These are phyloP conservation scores for Hetaerina americana DNA, from an alignment of 1,140 invertebrate species.

Conservation along the genomic window DNA sequence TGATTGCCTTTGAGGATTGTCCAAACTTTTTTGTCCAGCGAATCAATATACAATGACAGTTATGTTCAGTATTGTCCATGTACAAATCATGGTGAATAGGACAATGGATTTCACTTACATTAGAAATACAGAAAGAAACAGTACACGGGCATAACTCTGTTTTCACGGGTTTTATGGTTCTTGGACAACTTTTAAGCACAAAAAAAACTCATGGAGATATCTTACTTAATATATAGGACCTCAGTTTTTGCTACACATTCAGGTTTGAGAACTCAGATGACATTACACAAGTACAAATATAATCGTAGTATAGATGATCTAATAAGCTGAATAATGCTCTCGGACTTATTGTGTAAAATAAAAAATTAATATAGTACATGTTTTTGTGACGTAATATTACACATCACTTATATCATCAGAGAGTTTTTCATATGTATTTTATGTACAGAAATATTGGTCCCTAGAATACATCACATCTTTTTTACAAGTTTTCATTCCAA, in stretches of 20 bases:
- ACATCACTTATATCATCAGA: background rate
- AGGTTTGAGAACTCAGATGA: background rate
- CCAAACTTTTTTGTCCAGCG: background rate
- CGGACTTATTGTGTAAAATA: background rate
- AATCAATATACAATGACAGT: background rate
- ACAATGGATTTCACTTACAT: background rate
- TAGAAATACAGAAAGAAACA: background rate
- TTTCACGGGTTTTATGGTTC: background rate
- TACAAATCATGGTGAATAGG: background rate
- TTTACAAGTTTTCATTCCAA: background rate
- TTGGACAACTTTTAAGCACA: background rate
- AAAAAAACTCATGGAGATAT: background rate
- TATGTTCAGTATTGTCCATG: background rate
- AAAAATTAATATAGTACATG: slow-evolving; percentile 1
- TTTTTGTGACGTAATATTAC: background rate
- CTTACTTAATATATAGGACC: background rate
- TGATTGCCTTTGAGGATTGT: background rate
- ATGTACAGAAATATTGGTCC: background rate
- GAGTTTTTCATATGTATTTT: slow-evolving; percentile 1
- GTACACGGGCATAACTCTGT: background rate
- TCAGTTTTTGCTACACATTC: background rate
- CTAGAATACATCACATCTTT: background rate
- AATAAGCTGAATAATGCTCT: background rate
- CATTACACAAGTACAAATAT: background rate
- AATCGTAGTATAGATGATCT: background rate